These are phyloP conservation scores for Lutraria lutraria DNA, from an alignment of 2,888 invertebrate species.

Conservation along the genomic window DNA sequence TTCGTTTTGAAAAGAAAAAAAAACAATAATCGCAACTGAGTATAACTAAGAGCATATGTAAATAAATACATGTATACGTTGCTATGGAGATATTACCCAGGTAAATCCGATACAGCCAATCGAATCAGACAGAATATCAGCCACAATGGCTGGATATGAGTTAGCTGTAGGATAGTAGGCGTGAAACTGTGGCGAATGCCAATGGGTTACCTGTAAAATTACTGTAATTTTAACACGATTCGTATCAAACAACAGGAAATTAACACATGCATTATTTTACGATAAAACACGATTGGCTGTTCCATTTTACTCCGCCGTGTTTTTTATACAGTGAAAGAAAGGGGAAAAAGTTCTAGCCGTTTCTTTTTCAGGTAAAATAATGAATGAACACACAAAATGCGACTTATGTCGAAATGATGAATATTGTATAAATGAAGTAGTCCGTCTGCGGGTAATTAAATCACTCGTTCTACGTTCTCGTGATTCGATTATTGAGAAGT, in stretches of 20 bases:
- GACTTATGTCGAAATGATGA: too few relatives aligned
- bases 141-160: slow-evolving; percentile 93
- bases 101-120: slow-evolving; percentile 95
- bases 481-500: too few relatives aligned
- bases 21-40: neutral
- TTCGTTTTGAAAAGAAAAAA: neutral
- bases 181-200: slow-evolving; percentile 97
- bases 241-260: neutral
- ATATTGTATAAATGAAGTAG: too few relatives aligned
- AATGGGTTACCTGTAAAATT: slow-evolving; percentile 92
- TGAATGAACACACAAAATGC: too few relatives aligned
- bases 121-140: slow-evolving; percentile 94
- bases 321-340: too few relatives aligned
- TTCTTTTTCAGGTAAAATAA: too few relatives aligned
- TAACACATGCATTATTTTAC: too few relatives aligned
- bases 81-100: slow-evolving; percentile 91
- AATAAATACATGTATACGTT: neutral
- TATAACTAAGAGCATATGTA: neutral
- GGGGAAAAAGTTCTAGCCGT: too few relatives aligned
- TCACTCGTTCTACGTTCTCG: too few relatives aligned
- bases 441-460: too few relatives aligned
- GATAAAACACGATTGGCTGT: too few relatives aligned
- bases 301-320: too few relatives aligned
- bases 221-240: neutral
- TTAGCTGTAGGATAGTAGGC: slow-evolving; percentile 91